phyloP scores from a whole-genome alignment of 2,113 vertebrate genomes.

The Pungitius pungitius region DNA sequence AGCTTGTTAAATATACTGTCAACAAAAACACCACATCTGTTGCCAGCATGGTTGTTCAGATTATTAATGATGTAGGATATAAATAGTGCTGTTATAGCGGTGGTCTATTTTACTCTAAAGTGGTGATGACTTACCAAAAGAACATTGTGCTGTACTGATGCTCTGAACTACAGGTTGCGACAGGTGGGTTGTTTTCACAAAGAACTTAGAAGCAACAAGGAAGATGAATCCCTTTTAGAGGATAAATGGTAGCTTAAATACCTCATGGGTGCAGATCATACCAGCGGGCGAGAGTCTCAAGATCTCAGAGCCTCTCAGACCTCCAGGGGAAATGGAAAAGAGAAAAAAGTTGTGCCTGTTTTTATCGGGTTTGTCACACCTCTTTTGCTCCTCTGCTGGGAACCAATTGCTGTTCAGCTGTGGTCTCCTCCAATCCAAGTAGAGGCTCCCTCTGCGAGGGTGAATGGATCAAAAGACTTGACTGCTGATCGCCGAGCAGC shows the following conservation, averaged over 20 bases:
- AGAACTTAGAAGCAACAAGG: neutral
- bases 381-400: slow-evolving; percentile 9
- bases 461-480: slow-evolving; percentile 18
- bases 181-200: neutral
- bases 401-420: neutral
- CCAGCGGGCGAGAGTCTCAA: neutral
- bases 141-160: too few species aligned
- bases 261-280: too few species aligned
- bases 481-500: slow-evolving; percentile 22
- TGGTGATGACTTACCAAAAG: too few species aligned
- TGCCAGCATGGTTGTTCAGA: too few species aligned
- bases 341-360: neutral
- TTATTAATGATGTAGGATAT: too few species aligned
- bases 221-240: neutral
- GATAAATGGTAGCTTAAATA: neutral
- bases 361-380: slow-evolving; percentile 5
- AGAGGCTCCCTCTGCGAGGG: neutral
- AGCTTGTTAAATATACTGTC: too few species aligned
- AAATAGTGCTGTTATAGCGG: too few species aligned
- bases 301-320: neutral
- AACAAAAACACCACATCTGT: too few species aligned
- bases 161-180: too few species aligned
- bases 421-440: neutral
- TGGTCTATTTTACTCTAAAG: too few species aligned
- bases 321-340: neutral